Percentiles rank a stretch among this genome's conserved stretches.
These are phyloP conservation scores for Chymomyza procnemis DNA, from an alignment of 2,888 invertebrate genomes.

Conservation along the genomic window DNA sequence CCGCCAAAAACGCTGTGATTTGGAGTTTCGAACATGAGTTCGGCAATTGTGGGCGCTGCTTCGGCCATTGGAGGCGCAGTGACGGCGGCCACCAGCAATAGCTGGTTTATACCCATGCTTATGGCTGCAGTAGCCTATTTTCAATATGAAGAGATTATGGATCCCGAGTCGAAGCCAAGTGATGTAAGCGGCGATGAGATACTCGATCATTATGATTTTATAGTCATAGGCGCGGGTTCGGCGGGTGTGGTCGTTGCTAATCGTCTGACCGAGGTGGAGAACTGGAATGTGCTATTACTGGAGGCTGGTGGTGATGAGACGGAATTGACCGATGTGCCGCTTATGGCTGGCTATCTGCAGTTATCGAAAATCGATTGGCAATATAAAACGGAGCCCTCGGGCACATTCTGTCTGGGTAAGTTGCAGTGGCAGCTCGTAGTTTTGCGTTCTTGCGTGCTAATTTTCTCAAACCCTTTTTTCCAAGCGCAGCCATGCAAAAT, in stretches of 20 bases:
- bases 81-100: conserved; percentile 84
- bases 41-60: conserved; percentile 82
- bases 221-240: conserved; percentile 91
- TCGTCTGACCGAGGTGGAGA: conserved; percentile 87
- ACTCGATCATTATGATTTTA: conserved; percentile 87
- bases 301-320: conserved; percentile 95
- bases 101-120: conserved; percentile 90
- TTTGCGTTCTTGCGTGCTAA: neutral
- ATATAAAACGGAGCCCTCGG: conserved; percentile 94
- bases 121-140: conserved; percentile 92
- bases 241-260: conserved; percentile 93
- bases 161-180: conserved; percentile 89
- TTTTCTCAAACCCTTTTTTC: conserved; percentile 13
- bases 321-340: conserved; percentile 92
- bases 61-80: conserved; percentile 85
- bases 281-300: conserved; percentile 88
- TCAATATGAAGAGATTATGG: conserved; percentile 90
- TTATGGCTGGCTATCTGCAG: conserved; percentile 92
- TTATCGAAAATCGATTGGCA: conserved; percentile 93
- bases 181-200: conserved; percentile 84
- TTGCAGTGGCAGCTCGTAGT: neutral
- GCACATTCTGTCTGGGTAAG: conserved; percentile 88
- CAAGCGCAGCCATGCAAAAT: conserved; percentile 85
- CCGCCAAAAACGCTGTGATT: neutral
- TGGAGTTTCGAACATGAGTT: conserved; percentile 80